These are phyloP conservation scores for Ephestia elutella DNA, from an alignment of 1,140 invertebrate species.

Conservation along the genomic window DNA sequence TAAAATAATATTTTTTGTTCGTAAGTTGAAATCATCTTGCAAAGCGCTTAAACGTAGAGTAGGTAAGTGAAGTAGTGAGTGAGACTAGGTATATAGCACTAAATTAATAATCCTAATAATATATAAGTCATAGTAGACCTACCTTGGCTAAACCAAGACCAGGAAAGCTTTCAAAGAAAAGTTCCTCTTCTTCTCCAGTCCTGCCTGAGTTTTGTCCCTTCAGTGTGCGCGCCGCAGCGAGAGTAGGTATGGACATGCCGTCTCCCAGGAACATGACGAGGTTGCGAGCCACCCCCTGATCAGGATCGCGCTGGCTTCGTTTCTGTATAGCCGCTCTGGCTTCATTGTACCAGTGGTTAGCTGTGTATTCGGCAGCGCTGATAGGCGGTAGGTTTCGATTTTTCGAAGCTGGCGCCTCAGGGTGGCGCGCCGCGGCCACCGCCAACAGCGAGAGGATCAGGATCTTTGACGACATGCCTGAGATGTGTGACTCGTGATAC, in stretches of 20 bases:
- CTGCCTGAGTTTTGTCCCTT: conserved; percentile 75
- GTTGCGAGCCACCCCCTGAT: conserved; percentile 75
- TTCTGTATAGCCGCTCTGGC: background rate
- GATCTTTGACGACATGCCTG: background rate
- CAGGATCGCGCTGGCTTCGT: conserved; percentile 11
- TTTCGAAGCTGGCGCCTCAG: background rate
- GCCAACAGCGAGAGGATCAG: background rate
- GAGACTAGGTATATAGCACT: too few relatives aligned
- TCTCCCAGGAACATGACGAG: conserved; percentile 83
- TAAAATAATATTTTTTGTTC: too few relatives aligned
- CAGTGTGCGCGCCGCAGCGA: conserved; percentile 78
- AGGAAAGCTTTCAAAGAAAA: conserved; percentile 84
- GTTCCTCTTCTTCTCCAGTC: conserved; percentile 77
- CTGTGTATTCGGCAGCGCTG: background rate
- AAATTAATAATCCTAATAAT: too few relatives aligned
- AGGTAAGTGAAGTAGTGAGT: too few relatives aligned
- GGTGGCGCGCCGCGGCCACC: background rate
- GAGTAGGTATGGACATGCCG: conserved; percentile 81
- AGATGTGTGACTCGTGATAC: background rate
- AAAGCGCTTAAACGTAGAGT: too few relatives aligned
- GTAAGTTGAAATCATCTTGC: too few relatives aligned
- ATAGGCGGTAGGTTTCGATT: background rate
- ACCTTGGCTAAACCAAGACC: conserved; percentile 79
- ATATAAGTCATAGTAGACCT: background rate
- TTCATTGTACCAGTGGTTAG: background rate